Conservation (phyloP, 2,888 invertebrate genomes). For the Mallateleia sp. region DNA sequence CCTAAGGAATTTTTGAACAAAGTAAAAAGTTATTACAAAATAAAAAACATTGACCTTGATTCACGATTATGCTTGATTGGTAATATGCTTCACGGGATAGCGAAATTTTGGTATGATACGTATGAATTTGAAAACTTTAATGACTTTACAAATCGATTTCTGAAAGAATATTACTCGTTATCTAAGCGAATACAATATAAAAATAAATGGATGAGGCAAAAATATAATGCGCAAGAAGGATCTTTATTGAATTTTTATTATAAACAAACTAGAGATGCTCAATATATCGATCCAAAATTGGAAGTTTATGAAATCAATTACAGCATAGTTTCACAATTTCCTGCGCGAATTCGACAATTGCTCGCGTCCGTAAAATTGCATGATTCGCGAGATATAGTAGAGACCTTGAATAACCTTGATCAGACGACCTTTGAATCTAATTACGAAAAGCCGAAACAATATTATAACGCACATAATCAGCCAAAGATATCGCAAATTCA, state of each 20-base stretch:
- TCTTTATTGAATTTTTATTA: background rate
- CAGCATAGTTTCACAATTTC: background rate
- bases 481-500: too few relatives aligned
- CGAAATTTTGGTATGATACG: background rate
- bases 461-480: too few relatives aligned
- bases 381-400: background rate
- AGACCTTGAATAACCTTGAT: background rate
- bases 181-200: background rate
- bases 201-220: background rate
- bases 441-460: too few relatives aligned
- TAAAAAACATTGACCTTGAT: background rate
- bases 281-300: background rate
- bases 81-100: background rate
- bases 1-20: background rate
- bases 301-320: background rate
- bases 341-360: background rate
- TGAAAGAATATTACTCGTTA: conserved; percentile 19
- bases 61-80: background rate
- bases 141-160: conserved; percentile 1
- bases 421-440: too few relatives aligned
- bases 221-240: background rate
- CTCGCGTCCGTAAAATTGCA: background rate
- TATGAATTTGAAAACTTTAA: background rate
- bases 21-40: background rate
- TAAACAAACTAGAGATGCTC: background rate